A percentile compares a stretch with the other conserved stretches of the same genome.
Evolutionary conservation across 2,888 invertebrate genomes (phyloP).

Genomic region (Baronia brevicornis): DNA sequence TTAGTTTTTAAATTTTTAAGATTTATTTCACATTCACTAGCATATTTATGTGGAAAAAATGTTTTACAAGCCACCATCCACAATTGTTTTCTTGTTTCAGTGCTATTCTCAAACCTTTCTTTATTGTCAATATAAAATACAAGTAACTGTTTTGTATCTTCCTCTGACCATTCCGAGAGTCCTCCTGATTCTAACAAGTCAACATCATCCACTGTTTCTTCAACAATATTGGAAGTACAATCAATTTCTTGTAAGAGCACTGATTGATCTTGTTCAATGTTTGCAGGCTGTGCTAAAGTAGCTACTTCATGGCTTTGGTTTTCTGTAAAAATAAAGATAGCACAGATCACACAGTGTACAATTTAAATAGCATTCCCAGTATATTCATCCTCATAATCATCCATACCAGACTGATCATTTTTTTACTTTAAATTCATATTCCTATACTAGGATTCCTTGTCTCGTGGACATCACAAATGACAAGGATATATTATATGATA

Average conservation of each 20-base stretch:
- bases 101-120: conserved; percentile 43
- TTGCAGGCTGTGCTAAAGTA: conserved; percentile 20
- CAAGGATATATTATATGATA: too few relatives aligned
- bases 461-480: too few relatives aligned
- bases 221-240: conserved; percentile 28
- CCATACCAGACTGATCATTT: too few relatives aligned
- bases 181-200: conserved; percentile 15
- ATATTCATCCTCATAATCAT: too few relatives aligned
- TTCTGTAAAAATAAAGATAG: conserved; percentile 33
- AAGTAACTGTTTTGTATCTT: conserved; percentile 48
- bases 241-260: conserved; percentile 21
- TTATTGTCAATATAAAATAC: conserved; percentile 61
- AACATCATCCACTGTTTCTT: conserved; percentile 22
- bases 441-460: too few relatives aligned
- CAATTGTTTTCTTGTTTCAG: conserved; percentile 44
- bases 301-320: conserved; percentile 37
- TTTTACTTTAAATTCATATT: too few relatives aligned
- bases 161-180: conserved; percentile 42
- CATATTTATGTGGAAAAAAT: conserved; percentile 46
- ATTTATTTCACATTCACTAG: conserved; percentile 43
- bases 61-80: conserved; percentile 64
- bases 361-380: too few relatives aligned
- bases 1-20: conserved; percentile 39
- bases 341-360: too few relatives aligned
- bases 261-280: conserved; percentile 16